These are phyloP conservation scores for Lydus trimaculatus DNA, from an alignment of 2,888 invertebrate genomes.

Conservation along the genomic window DNA sequence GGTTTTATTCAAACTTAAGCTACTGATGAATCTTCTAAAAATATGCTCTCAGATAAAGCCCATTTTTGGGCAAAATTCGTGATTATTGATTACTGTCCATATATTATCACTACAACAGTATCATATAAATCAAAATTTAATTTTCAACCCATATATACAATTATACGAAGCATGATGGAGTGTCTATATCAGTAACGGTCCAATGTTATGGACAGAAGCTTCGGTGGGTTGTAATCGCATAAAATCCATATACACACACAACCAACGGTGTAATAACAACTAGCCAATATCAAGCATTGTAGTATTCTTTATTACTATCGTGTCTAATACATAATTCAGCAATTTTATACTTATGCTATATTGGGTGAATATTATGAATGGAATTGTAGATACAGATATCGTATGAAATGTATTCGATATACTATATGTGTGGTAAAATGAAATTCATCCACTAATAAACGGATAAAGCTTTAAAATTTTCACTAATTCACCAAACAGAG, in stretches of 20 bases:
- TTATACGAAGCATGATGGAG: conserved; percentile 35
- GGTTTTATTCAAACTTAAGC: too few relatives aligned
- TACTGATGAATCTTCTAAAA: too few relatives aligned
- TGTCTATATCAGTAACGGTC: conserved; percentile 25
- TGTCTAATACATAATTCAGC: conserved; percentile 32
- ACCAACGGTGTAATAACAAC: conserved; percentile 26
- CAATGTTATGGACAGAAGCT: conserved; percentile 14
- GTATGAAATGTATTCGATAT: not conserved
- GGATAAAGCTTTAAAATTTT: conserved; percentile 12
- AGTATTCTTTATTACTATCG: conserved; percentile 30
- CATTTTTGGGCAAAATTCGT: too few relatives aligned
- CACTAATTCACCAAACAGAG: not conserved
- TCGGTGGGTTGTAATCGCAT: conserved; percentile 30
- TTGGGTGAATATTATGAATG: conserved; percentile 33
- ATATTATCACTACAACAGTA: conserved; percentile 34
- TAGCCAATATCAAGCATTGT: conserved; percentile 30
- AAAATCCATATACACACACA: conserved; percentile 31
- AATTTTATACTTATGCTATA: conserved; percentile 34
- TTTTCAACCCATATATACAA: conserved; percentile 44
- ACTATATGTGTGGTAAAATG: not conserved
- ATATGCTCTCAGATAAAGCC: too few relatives aligned
- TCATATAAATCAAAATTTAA: conserved; percentile 46
- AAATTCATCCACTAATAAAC: conserved; percentile 7
- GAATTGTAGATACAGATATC: conserved; percentile 19
- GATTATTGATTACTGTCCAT: not conserved